A percentile compares a stretch with the other conserved stretches of the same genome.
These are phyloP conservation scores for Coptotermes formosanus DNA, from an alignment of 1,140 invertebrate species.

Conservation along the genomic window DNA sequence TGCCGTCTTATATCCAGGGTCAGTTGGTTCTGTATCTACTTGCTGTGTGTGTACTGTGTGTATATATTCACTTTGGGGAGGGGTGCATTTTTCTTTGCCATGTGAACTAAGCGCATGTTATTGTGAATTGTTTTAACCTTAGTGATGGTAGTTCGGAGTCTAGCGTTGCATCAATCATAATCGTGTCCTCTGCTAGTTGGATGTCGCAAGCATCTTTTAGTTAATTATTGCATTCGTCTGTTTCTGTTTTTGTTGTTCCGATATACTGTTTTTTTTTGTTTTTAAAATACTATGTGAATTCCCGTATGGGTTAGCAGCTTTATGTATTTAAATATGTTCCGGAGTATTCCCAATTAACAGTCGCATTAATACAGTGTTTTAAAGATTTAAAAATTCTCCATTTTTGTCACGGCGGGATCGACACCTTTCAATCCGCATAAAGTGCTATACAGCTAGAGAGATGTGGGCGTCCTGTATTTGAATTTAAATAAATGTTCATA, in stretches of 20 bases:
- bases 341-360: too few species aligned
- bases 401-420: too few species aligned
- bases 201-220: background rate
- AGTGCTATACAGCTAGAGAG: too few species aligned
- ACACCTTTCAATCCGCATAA: too few species aligned
- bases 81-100: background rate
- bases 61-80: background rate
- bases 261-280: background rate
- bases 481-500: too few species aligned
- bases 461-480: too few species aligned
- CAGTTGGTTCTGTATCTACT: background rate
- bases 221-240: background rate
- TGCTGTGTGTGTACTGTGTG: background rate
- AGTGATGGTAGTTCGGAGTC: background rate
- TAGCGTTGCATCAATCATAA: background rate
- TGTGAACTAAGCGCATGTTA: slow-evolving; percentile 1
- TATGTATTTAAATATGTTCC: too few species aligned
- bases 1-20: background rate
- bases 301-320: too few species aligned
- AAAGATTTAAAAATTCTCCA: too few species aligned
- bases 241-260: background rate
- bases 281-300: background rate
- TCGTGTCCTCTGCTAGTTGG: background rate
- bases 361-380: too few species aligned
- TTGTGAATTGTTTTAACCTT: background rate